Conservation (phyloP, 2,113 vertebrate species). For the Meriones unguiculatus region DNA sequence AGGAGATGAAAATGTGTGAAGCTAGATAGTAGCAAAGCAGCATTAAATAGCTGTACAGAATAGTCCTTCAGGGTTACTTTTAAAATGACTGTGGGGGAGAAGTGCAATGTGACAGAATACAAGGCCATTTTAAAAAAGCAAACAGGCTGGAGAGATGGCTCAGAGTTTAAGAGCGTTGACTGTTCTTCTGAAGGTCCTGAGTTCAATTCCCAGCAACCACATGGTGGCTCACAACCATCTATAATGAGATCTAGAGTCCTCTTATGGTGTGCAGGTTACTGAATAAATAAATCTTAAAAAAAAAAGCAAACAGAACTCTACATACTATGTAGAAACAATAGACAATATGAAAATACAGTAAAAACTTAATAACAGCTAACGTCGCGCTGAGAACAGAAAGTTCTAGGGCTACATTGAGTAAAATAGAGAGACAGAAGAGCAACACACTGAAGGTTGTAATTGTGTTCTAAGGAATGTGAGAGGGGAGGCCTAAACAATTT, state of each 20-base stretch:
- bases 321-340: not conserved
- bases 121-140: not conserved
- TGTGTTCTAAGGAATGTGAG: not conserved
- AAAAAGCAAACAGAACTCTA: not conserved
- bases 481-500: slow-evolving; percentile 16
- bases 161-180: no score
- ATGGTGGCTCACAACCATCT: no score
- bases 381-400: not conserved
- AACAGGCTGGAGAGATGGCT: no score
- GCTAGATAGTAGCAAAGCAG: not conserved
- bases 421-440: not conserved
- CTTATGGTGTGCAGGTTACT: no score
- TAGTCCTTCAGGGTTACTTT: not conserved
- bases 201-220: no score
- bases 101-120: not conserved
- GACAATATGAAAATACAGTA: not conserved
- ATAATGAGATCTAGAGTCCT: no score
- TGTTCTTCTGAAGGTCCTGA: no score
- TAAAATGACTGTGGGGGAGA: not conserved
- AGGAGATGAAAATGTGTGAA: not conserved
- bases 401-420: not conserved
- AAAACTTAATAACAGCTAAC: not conserved
- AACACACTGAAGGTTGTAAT: not conserved
- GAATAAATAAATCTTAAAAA: not conserved
- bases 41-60: not conserved